Evolutionary conservation across 2,888 invertebrate species (phyloP), one percentile per base, ranked within the genome.

Genomic region (Hoplodrina blanda): DNA sequence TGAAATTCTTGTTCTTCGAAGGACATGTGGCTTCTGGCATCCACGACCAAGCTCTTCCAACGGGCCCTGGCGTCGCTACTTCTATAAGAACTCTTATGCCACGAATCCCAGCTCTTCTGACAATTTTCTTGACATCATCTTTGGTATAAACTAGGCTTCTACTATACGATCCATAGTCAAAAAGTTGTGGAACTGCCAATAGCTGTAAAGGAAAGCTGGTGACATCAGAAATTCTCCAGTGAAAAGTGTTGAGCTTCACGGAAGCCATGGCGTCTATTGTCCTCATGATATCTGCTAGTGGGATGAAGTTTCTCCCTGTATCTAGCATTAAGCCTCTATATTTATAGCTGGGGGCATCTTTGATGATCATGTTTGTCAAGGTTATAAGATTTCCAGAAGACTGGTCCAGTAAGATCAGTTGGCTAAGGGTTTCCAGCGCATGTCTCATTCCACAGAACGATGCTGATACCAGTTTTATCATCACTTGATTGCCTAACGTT

Each of bases 241-340:
- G 99, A 85, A 99, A 98, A 0, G 98, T 98, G 91, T 99, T 99
- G 46, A 99, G 92, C 92, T 99, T 99, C 69, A 97, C 97, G 64
- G 97, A 97, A 0, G 98, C 97, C 99, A 99, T 99, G 4, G 97
- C 98, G 61, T 98, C 97, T 83, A 99, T 91, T 3, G 98, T 97
- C 37, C 97, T 96, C 88, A 97, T 97, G 62, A 98, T 95, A 80
- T 97, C 96, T 41, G 96, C 96, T 6, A 98, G 94, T 2, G 98
- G 97, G 84, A 99, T 97, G 89, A 97, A 99, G 90, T 99, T 99
- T 52, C 99, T 96, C 0, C 98, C 98, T 0, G 99, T 98, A 88
- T 99, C 99, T 55, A 99, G 92, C 96, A 99, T 97, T 0, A 99
- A 90, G 2, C 99, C 99, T 71, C 99, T 97, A 89, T 98, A 98